Percentiles rank a stretch among this genome's conserved stretches.
phyloP scores from a whole-genome alignment of 2,797 vertebrate genomes.

The Lacerta viridis region DNA sequence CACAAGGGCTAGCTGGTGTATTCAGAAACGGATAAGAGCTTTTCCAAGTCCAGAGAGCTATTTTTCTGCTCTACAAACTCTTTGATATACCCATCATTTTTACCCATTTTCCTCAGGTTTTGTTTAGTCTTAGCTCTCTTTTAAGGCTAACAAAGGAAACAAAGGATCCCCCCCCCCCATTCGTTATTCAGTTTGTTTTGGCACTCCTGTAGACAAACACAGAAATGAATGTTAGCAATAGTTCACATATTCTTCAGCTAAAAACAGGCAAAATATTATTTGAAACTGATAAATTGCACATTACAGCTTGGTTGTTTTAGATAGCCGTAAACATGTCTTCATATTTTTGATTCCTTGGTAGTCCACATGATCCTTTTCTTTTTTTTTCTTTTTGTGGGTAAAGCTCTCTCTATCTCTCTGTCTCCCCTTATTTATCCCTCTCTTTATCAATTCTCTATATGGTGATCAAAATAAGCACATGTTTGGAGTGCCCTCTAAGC shows the following conservation, averaged over 20 bases:
- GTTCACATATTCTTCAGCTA: background rate
- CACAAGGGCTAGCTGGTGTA: slow-evolving; percentile 59
- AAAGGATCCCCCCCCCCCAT: background rate
- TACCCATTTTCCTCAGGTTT: slow-evolving; percentile 64
- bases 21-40: slow-evolving; percentile 60
- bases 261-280: background rate
- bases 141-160: slow-evolving; percentile 61
- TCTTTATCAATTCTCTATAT: background rate
- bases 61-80: slow-evolving; percentile 60
- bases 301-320: background rate
- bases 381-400: background rate
- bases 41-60: slow-evolving; percentile 58
- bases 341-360: too few relatives aligned
- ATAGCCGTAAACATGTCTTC: too few relatives aligned
- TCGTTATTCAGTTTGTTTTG: background rate
- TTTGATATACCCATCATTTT: slow-evolving; percentile 71
- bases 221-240: background rate
- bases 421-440: background rate
- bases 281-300: background rate
- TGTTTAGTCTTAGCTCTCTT: slow-evolving; percentile 68
- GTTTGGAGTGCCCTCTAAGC: too few relatives aligned
- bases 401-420: background rate
- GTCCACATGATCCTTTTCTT: background rate
- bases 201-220: background rate
- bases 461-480: background rate